Conservation (phyloP, 1,140 invertebrate species). For the Coboldia fuscipes region DNA sequence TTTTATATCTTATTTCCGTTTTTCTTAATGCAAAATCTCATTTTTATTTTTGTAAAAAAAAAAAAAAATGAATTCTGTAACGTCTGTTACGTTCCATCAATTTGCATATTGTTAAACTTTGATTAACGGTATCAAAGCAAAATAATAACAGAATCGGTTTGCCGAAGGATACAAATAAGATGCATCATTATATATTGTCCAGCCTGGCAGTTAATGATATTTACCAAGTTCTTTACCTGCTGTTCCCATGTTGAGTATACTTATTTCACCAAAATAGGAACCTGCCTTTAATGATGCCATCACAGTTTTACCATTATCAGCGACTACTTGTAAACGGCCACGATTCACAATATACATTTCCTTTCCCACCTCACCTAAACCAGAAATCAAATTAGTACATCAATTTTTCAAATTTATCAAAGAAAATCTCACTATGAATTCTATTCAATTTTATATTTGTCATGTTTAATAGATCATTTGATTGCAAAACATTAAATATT, state of each 20-base stretch:
- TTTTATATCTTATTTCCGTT: too few species aligned
- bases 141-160: too few species aligned
- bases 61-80: too few species aligned
- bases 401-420: too few species aligned
- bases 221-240: slow-evolving; percentile 92
- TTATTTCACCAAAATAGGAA: slow-evolving; percentile 99
- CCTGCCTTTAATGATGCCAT: slow-evolving; percentile 90
- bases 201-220: slow-evolving; percentile 41
- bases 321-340: slow-evolving; percentile 87
- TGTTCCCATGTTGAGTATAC: slow-evolving; percentile 98
- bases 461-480: too few species aligned
- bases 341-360: slow-evolving; percentile 99
- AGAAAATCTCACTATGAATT: too few species aligned
- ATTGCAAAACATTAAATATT: neutral
- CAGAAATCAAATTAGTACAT: too few species aligned
- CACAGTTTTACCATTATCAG: slow-evolving; percentile 91
- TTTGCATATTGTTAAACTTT: neutral
- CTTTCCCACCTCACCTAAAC: slow-evolving; percentile 97
- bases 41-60: too few species aligned
- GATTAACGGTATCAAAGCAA: slow-evolving; percentile 9
- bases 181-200: slow-evolving; percentile 25
- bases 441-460: too few species aligned
- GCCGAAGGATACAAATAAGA: too few species aligned
- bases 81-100: too few species aligned
- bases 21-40: too few species aligned